Base-by-base conservation (phyloP, 2,113 vertebrate genomes). In the Raja brachyura region DNA sequence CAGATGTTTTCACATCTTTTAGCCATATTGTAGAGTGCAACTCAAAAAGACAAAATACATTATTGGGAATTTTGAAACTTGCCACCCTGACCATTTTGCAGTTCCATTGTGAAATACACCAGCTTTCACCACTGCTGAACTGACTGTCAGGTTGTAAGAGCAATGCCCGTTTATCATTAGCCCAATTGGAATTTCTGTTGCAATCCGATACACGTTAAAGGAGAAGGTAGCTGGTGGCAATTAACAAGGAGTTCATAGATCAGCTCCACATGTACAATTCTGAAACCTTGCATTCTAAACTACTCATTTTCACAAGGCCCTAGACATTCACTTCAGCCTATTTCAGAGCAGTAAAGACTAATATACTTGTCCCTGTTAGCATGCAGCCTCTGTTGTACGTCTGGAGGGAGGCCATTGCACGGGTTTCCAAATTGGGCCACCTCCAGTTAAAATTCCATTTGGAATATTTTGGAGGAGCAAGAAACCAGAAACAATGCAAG, bases 151-250 rank as follows among this genome's bases (percentile, higher is more conserved):
- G 79, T 59, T 56, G 20, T 56, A 56, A 83, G 79, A 83, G 54
- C 48, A 83, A 59, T 11, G 56, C 54, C 79, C 5, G 20, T 28
- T 83, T 22, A 59, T 59, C 48, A 86, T 86, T 61, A 61, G 25
- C 61, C 5, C 56, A 86, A 86, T 86, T 86, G 81, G 81, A 86
- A 86, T 86, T 14, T 86, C 54, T 61, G 81, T 61, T 86, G 81
- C 28, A 61, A 86, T n/a, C 81, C n/a, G 56, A 86, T 86, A 61
- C 25, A 59, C n/a, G 81, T 59, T 59, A 14, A 86, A 86, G 56
- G 5, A 61, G 56, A 85, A 85, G 81, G 25, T 86, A 86, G 28
- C 81, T 61, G 54, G 20, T 14, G 11, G 56, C 13, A 86, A 86
- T 61, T 86, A 61, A 86, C 54, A 61, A 11, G 56, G 56, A 61